Percentiles rank a stretch among this genome's conserved stretches.
Conservation (phyloP, 2,888 invertebrate genomes). For the Caenorhabditis panamensis region DNA sequence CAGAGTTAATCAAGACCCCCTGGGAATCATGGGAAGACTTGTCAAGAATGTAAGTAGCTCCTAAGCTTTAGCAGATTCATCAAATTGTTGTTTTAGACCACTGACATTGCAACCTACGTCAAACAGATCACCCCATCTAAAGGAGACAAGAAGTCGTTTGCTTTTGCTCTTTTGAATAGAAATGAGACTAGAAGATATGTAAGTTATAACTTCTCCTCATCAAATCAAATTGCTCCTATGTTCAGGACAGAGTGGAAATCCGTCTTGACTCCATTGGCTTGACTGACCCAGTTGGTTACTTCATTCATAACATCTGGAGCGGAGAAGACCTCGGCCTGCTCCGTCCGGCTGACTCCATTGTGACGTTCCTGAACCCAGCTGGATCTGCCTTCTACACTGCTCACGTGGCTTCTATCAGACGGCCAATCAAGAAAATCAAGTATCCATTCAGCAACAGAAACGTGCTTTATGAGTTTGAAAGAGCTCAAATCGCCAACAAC, state of each 20-base stretch:
- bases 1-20: slow-evolving; percentile 80
- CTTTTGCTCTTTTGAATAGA: slow-evolving; percentile 77
- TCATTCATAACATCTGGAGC: slow-evolving; percentile 71
- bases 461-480: slow-evolving; percentile 41
- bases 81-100: slow-evolving; percentile 66
- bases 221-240: neutral
- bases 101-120: slow-evolving; percentile 74
- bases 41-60: slow-evolving; percentile 73
- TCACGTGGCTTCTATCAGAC: slow-evolving; percentile 28
- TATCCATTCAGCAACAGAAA: slow-evolving; percentile 29
- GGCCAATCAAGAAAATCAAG: slow-evolving; percentile 4
- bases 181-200: slow-evolving; percentile 33
- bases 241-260: slow-evolving; percentile 62
- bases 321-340: slow-evolving; percentile 57
- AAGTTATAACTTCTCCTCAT: slow-evolving; percentile 3
- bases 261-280: slow-evolving; percentile 69
- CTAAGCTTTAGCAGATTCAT: neutral
- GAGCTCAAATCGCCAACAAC: neutral
- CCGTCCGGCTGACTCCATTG: slow-evolving; percentile 37
- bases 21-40: slow-evolving; percentile 81
- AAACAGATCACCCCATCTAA: slow-evolving; percentile 74
- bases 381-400: slow-evolving; percentile 51
- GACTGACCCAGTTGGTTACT: slow-evolving; percentile 69
- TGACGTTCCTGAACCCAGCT: slow-evolving; percentile 31
- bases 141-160: slow-evolving; percentile 70